Percentiles rank a stretch among this genome's conserved stretches.
Evolutionary conservation across 2,797 vertebrate species (phyloP).

Genomic region (Ibycter americanus): DNA sequence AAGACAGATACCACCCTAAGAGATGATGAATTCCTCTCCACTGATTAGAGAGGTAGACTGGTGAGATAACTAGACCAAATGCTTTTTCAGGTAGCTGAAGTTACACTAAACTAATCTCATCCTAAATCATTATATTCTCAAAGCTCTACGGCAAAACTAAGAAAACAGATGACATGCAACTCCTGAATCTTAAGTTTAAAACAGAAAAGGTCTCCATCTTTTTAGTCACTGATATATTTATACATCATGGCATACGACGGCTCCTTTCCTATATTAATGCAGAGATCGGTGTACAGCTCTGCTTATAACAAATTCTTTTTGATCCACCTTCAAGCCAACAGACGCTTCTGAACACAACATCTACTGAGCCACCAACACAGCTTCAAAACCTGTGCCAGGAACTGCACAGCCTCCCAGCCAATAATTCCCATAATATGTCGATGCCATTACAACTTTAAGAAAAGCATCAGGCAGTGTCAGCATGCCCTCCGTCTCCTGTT

Average conservation of each 20-base stretch:
- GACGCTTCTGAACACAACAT: background rate
- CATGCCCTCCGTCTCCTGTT: accelerated
- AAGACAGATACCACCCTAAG: background rate
- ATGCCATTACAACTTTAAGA: background rate
- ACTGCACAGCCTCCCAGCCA: background rate
- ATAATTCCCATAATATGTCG: background rate
- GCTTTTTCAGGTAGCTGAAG: background rate
- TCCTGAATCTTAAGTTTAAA: background rate
- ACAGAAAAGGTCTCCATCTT: background rate
- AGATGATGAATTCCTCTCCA: background rate
- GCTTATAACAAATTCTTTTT: background rate
- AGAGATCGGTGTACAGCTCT: background rate
- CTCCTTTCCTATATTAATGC: background rate
- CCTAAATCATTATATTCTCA: background rate
- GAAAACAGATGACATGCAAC: background rate
- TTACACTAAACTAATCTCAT: background rate
- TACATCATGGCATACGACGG: background rate
- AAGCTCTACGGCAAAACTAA: background rate
- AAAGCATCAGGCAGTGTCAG: background rate
- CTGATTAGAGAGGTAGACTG: background rate
- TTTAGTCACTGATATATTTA: background rate
- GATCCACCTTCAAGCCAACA: background rate
- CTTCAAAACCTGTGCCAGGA: background rate
- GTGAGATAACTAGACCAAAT: background rate
- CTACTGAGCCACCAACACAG: background rate